Conservation (phyloP, 2,113 vertebrate species). For the Tachysurus vachellii region DNA sequence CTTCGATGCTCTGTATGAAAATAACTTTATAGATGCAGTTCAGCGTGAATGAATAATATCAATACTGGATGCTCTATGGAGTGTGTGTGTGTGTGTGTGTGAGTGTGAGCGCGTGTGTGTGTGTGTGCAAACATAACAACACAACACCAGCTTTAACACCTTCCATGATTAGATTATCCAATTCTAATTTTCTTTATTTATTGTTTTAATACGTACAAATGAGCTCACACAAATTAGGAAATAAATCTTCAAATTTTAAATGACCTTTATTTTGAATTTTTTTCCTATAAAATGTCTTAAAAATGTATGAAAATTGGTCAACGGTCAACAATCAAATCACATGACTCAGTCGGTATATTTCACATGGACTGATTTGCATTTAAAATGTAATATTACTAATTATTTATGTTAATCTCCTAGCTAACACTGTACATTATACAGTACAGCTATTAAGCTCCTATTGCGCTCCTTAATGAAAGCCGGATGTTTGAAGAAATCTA, state of each 20-base stretch:
- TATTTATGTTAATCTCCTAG: too few relatives aligned
- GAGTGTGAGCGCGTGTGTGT: too few relatives aligned
- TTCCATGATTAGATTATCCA: not conserved
- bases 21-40: conserved; percentile 1
- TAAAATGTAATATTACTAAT: not conserved
- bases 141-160: conserved; percentile 3
- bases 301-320: too few relatives aligned
- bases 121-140: not conserved
- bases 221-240: not conserved
- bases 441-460: not conserved
- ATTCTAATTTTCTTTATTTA: not conserved
- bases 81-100: not conserved
- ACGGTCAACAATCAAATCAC: not conserved
- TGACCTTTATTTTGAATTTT: not conserved
- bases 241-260: not conserved
- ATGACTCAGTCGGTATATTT: not conserved
- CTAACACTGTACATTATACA: not conserved
- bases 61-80: not conserved
- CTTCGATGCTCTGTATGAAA: not conserved
- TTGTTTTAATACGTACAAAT: not conserved
- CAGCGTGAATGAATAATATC: conserved; percentile 1
- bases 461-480: not conserved
- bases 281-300: not conserved
- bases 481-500: not conserved
- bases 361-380: not conserved